phyloP scores from a whole-genome alignment of 2,113 vertebrate species.

The Sclerurus mexicanus region DNA sequence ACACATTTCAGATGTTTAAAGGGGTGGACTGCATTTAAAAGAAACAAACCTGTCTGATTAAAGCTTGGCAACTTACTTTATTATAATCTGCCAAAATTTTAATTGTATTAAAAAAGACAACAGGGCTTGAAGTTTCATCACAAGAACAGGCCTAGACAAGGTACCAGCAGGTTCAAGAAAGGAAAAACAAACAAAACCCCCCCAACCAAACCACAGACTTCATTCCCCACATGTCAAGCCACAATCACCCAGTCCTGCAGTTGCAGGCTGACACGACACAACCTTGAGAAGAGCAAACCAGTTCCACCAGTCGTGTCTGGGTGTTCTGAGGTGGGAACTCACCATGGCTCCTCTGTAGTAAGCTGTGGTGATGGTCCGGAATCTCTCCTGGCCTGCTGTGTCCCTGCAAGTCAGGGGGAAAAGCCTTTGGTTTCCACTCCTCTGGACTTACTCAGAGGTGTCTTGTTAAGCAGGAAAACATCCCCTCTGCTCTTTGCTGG shows the following conservation, averaged over 20 bases:
- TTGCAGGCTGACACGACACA: background rate
- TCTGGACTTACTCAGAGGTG: background rate
- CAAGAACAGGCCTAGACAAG: background rate
- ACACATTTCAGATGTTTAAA: background rate
- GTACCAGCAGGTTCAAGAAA: background rate
- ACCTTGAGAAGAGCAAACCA: background rate
- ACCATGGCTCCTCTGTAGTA: slow-evolving; percentile 95
- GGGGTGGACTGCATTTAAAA: background rate
- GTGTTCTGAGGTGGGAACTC: slow-evolving; percentile 29
- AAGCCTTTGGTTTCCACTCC: background rate
- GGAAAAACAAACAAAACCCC: background rate
- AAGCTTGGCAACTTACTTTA: background rate
- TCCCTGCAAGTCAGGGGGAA: slow-evolving; percentile 76
- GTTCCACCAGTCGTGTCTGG: background rate
- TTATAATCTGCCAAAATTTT: background rate
- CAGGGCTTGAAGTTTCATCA: background rate
- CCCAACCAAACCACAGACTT: background rate
- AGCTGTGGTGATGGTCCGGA: slow-evolving; percentile 91
- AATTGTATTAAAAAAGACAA: background rate
- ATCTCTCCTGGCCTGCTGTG: slow-evolving; percentile 91
- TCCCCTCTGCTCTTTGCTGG: background rate
- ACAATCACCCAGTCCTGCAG: background rate
- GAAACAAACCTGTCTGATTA: background rate
- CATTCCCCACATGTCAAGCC: background rate
- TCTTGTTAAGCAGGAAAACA: background rate